Conservation (phyloP, 2,113 vertebrate genomes). For the Anguilla japonica region DNA sequence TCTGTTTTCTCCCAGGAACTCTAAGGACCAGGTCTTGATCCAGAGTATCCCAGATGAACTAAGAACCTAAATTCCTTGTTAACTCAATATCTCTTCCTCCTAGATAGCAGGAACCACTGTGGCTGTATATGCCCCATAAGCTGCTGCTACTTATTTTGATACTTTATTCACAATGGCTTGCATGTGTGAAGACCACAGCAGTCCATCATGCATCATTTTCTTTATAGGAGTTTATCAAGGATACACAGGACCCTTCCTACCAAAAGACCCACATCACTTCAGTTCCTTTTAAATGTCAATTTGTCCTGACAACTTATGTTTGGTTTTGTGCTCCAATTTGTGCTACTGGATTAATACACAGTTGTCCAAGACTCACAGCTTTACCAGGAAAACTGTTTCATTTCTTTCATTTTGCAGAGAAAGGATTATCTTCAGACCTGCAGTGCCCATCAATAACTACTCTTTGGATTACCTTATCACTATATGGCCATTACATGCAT, state of each 20-base stretch:
- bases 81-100: constrained; percentile 39
- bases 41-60: not conserved
- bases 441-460: not conserved
- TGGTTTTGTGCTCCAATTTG: not conserved
- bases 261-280: not conserved
- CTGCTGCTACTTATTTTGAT: constrained; percentile 8
- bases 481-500: not conserved
- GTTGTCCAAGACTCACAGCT: not conserved
- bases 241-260: not conserved
- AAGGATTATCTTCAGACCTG: not conserved
- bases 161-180: not conserved
- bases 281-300: no score
- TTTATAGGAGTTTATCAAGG: constrained; percentile 15
- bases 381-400: not conserved
- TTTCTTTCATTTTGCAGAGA: not conserved
- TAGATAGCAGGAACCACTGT: constrained; percentile 39
- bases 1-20: not conserved
- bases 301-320: not conserved
- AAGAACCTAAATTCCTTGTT: not conserved
- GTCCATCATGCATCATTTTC: constrained; percentile 5
- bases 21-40: not conserved
- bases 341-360: not conserved
- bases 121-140: constrained; percentile 18
- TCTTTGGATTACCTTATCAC: not conserved
- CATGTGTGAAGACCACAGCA: not conserved